phyloP scores from a whole-genome alignment of 2,888 invertebrate species.

The Nomada flava region DNA sequence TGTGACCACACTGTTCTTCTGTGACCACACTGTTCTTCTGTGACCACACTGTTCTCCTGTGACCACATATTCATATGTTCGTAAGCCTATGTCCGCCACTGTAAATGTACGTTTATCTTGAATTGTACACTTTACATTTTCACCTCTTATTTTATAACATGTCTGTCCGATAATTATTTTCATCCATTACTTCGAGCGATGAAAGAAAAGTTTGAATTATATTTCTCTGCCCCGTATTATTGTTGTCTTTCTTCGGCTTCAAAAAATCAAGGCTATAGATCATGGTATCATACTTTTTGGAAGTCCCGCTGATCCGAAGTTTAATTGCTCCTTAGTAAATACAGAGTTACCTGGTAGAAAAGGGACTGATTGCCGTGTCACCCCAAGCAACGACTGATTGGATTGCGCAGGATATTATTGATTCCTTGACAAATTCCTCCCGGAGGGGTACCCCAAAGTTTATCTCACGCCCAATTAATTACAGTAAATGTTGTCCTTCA shows the following conservation, averaged over 20 bases:
- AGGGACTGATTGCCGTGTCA: slow-evolving; percentile 18
- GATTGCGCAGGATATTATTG: slow-evolving; percentile 47
- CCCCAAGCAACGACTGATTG: slow-evolving; percentile 22
- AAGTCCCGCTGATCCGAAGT: background rate
- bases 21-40: too few species aligned
- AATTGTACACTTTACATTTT: too few species aligned
- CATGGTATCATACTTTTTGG: background rate
- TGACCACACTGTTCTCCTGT: too few species aligned
- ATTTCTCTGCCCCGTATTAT: background rate
- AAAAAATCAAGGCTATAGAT: too few species aligned
- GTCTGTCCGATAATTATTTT: too few species aligned
- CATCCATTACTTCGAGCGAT: too few species aligned
- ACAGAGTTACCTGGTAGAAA: slow-evolving; percentile 5
- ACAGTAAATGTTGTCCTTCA: slow-evolving; percentile 14
- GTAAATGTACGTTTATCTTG: too few species aligned
- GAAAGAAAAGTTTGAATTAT: background rate
- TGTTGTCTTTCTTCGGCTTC: too few species aligned
- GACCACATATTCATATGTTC: too few species aligned
- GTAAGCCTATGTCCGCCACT: too few species aligned
- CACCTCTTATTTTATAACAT: too few species aligned
- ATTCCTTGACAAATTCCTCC: slow-evolving; percentile 32
- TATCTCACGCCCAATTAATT: slow-evolving; percentile 36
- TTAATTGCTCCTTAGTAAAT: slow-evolving; percentile 9
- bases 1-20: too few species aligned
- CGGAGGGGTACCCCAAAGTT: slow-evolving; percentile 14